Base-by-base conservation (phyloP, 2,797 vertebrate species). In the Melopsittacus undulatus region DNA sequence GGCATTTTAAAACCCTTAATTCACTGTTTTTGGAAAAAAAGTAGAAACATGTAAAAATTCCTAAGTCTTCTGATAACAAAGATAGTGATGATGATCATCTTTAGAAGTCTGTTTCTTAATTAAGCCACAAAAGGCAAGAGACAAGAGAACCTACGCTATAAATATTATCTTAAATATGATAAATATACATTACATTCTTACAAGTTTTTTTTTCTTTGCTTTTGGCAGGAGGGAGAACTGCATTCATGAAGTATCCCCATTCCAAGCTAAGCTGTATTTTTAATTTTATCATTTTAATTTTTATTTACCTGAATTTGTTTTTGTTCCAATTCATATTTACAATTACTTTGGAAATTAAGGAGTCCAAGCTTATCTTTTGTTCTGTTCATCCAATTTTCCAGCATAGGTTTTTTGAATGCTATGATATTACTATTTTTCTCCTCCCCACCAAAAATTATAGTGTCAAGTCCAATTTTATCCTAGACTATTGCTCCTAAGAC, bases 11-110 rank as follows among this genome's bases (percentile, higher is more conserved):
- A 64, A 73, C 46, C 48, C 68, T 82, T 73, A 43, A 87, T 83
- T 84, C 32, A 54, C 45, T 42, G 40, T 68, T 75, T 76, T 23
- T 78, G 61, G 81, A 83, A 91, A 62, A 67, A 87, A 69, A 87
- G 42, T 34, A 92, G 89, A 83, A 49, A 90, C 22, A 83, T 34
- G 63, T 6, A 86, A 89, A 78, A 77, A 90, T 51, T 52, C 59
- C 83, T 82, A 89, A 69, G 46, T 82, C 62, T 73, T 95, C 57
- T 70, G 17, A 73, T 89, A 93, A 82, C 18, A 89, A 87, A 91
- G 78, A 74, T 32, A 75, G 57, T 29, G 43, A 66, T 67, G 64
- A 82, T n/a, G 34, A 93, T 70, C 15, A 72, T 32, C 42, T 85
- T 91, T 15, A 87, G 9, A 83, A 82, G 12, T 21, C 29, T 74